Evolutionary conservation across 2,888 invertebrate species (phyloP).

Genomic region (Chouioia cunea): DNA sequence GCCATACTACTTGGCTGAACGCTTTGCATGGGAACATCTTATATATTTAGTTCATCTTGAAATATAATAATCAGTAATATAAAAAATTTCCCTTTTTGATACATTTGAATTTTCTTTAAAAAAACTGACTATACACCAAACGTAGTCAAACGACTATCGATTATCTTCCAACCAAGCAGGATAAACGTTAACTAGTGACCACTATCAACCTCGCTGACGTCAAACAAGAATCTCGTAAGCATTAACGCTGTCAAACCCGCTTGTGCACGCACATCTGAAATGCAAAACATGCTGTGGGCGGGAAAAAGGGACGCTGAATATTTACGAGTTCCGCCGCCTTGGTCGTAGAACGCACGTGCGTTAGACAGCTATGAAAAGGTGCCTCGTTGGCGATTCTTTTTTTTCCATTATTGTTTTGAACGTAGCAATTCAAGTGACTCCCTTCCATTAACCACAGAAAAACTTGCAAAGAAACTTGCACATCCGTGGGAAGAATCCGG

Average conservation of each 20-base stretch:
- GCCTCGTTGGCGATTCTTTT: conserved; percentile 33
- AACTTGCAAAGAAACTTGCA: background rate
- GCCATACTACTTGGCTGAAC: no score
- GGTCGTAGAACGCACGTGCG: background rate
- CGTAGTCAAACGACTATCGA: no score
- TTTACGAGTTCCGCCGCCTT: conserved; percentile 28
- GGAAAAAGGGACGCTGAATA: conserved; percentile 34
- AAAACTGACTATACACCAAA: no score
- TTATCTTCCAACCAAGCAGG: no score
- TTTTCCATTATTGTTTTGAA: conserved; percentile 8
- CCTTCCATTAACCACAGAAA: conserved; percentile 19
- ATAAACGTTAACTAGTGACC: no score
- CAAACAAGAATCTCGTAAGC: background rate
- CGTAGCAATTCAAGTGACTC: conserved; percentile 1
- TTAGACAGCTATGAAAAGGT: conserved; percentile 24
- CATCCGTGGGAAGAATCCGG: background rate
- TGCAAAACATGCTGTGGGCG: conserved; percentile 27
- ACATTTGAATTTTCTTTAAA: no score
- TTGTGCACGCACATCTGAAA: conserved; percentile 24
- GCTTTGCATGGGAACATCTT: no score
- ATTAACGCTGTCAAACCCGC: conserved; percentile 5
- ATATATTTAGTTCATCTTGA: no score
- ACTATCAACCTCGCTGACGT: background rate
- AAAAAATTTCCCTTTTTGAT: no score
- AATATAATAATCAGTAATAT: no score